Base-by-base conservation (phyloP, 2,797 vertebrate genomes). In the Lycodopsis pacificus region DNA sequence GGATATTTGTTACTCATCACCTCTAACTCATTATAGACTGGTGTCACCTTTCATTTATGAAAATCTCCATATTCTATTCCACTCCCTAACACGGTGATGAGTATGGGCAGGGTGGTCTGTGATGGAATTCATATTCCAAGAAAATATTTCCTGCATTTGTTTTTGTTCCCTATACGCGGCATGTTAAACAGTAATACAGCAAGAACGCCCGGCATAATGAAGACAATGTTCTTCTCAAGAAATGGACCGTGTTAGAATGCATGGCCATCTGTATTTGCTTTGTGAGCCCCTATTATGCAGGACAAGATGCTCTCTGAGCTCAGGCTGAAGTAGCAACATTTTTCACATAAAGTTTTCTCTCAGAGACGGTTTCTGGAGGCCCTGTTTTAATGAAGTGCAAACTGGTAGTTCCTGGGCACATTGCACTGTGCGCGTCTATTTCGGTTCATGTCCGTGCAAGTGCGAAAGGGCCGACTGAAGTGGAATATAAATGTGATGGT, bases 1-100 rank as follows among this genome's bases (percentile, higher is more conserved):
- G 75, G 83, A 79, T 88, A 85, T 90, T 86, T 92, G 90, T 89
- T 83, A 86, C 87, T 87, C 82, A 89, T 91, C 86, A 91, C 79
- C 75, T 81, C 73, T 66, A 74, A 72, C 73, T 85, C 71, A 80
- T 91, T 90, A 89, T 75, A 77, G 76, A 79, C 77, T 36, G 57
- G 62, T 90, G 88, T 91, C 89, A 91, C 71, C 84, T 91, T 86
- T 90, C 81, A 92, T 92, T 91, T 90, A 48, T 22, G 49, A 65
- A 76, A 80, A 82, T 80, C 70, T 85, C 62, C 73, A 82, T 86
- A 68, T 76, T 77, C n/a, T 67, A 44, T 83, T 85, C 77, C 48
- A 27, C 76, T 80, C 51, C 30, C 42, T 56, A 49, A 72, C 49
- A 64, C 22, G 13, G 54, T 64, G 36, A 84, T 85, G 44, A 84